These are phyloP conservation scores for Osmoderma eremita DNA, from an alignment of 2,888 invertebrate species.

Conservation along the genomic window DNA sequence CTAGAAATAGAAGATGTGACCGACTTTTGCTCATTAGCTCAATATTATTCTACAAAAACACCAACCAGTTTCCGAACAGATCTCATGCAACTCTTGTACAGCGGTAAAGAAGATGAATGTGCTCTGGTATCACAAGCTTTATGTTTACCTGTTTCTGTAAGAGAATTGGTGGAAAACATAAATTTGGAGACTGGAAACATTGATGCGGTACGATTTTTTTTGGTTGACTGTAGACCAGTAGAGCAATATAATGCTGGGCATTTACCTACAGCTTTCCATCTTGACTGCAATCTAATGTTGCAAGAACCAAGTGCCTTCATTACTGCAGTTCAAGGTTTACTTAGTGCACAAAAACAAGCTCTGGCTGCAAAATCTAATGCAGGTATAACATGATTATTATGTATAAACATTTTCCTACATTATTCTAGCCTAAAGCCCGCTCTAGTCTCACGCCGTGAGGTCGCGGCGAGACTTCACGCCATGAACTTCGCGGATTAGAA, in stretches of 20 bases:
- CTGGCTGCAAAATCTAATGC: slow-evolving; percentile 87
- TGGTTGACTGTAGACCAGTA: slow-evolving; percentile 96
- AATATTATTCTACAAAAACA: slow-evolving; percentile 93
- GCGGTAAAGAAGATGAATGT: slow-evolving; percentile 53
- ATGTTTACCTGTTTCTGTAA: slow-evolving; percentile 95
- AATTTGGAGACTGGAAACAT: slow-evolving; percentile 71
- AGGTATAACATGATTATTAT: slow-evolving; percentile 57
- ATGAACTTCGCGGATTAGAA: too few species aligned
- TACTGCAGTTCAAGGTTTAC: slow-evolving; percentile 91
- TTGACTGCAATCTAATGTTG: slow-evolving; percentile 96
- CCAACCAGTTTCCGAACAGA: slow-evolving; percentile 92
- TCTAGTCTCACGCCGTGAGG: too few species aligned
- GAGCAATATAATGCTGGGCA: slow-evolving; percentile 98
- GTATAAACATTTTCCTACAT: too few species aligned
- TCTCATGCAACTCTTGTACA: slow-evolving; percentile 72
- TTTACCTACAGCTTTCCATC: slow-evolving; percentile 95
- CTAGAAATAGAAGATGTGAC: slow-evolving; percentile 94
- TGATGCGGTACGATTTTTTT: slow-evolving; percentile 83
- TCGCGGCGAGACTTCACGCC: too few species aligned
- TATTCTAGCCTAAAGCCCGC: too few species aligned
- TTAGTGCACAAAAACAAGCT: slow-evolving; percentile 89
- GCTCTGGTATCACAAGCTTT: slow-evolving; percentile 79
- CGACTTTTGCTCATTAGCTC: slow-evolving; percentile 96
- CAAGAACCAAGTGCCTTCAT: slow-evolving; percentile 95
- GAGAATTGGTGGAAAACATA: slow-evolving; percentile 88